A percentile compares a stretch with the other conserved stretches of the same genome.
Conservation (phyloP, 2,113 vertebrate species). For the Xiphophorus hellerii region DNA sequence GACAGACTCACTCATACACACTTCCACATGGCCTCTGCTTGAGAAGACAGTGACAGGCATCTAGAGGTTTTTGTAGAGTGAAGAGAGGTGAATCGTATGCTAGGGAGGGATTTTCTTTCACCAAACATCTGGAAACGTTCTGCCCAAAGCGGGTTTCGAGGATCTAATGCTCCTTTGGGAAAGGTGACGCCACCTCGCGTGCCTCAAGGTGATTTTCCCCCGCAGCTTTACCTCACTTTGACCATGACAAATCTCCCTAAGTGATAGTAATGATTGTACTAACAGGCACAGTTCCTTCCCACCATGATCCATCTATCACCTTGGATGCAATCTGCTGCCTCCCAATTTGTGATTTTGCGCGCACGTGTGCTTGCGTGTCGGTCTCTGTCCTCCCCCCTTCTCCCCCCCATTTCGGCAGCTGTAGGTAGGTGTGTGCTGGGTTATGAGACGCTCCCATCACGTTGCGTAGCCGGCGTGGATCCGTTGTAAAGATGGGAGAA, state of each 20-base stretch:
- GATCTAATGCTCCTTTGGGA: constrained; percentile 7
- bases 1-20: constrained; percentile 43
- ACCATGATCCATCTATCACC: constrained; percentile 71
- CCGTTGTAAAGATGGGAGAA: not conserved
- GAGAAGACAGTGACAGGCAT: constrained; percentile 18
- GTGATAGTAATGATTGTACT: constrained; percentile 75
- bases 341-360: constrained; percentile 20
- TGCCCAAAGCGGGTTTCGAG: constrained; percentile 17
- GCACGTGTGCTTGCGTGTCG: constrained; percentile 19
- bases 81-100: not conserved
- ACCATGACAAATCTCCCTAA: constrained; percentile 72
- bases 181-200: constrained; percentile 28
- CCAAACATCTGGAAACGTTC: not conserved
- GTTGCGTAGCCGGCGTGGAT: constrained; percentile 13
- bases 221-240: constrained; percentile 51
- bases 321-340: constrained; percentile 71
- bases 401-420: constrained; percentile 53
- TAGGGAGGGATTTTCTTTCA: not conserved
- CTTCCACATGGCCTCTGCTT: constrained; percentile 1
- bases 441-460: constrained; percentile 58
- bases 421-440: constrained; percentile 59
- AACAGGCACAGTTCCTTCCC: constrained; percentile 68
- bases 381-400: not conserved
- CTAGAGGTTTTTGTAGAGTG: not conserved
- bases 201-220: constrained; percentile 69